A percentile compares a stretch with the other conserved stretches of the same genome.
phyloP scores from a whole-genome alignment of 2,888 invertebrate genomes.

The Acanthosepion esculentum region DNA sequence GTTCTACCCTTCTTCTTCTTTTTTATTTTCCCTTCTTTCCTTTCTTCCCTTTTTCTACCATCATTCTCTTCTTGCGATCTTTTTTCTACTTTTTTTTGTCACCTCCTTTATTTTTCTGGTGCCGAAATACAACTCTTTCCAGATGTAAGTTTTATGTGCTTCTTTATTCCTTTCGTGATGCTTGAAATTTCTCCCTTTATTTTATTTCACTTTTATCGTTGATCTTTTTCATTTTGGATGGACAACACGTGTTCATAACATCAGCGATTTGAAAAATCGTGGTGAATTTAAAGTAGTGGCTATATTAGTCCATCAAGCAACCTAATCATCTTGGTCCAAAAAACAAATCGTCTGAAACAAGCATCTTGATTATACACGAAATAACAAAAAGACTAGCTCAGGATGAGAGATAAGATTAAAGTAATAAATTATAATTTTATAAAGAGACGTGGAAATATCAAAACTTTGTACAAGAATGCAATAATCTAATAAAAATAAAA shows the following conservation, averaged over 20 bases:
- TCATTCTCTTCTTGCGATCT: background rate
- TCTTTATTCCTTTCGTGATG: background rate
- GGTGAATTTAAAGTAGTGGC: background rate
- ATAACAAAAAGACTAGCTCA: too few species aligned
- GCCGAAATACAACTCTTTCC: slow-evolving; percentile 2
- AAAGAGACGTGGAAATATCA: too few species aligned
- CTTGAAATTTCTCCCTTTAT: background rate
- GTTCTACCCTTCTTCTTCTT: background rate
- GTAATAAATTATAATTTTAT: too few species aligned
- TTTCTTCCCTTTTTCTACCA: background rate
- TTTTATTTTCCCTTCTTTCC: background rate
- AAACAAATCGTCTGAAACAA: too few species aligned
- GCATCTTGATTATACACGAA: too few species aligned
- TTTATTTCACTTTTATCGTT: background rate
- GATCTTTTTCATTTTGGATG: background rate
- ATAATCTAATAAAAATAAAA: too few species aligned
- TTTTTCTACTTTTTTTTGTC: background rate
- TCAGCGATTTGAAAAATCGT: background rate
- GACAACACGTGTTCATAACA: background rate
- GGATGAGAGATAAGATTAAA: too few species aligned
- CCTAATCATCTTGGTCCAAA: background rate
- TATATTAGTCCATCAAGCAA: background rate
- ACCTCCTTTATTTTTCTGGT: background rate
- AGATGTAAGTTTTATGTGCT: background rate
- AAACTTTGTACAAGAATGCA: too few species aligned